These are phyloP conservation scores for Chloroceryle inda DNA, from an alignment of 2,797 vertebrate genomes.

Conservation along the genomic window DNA sequence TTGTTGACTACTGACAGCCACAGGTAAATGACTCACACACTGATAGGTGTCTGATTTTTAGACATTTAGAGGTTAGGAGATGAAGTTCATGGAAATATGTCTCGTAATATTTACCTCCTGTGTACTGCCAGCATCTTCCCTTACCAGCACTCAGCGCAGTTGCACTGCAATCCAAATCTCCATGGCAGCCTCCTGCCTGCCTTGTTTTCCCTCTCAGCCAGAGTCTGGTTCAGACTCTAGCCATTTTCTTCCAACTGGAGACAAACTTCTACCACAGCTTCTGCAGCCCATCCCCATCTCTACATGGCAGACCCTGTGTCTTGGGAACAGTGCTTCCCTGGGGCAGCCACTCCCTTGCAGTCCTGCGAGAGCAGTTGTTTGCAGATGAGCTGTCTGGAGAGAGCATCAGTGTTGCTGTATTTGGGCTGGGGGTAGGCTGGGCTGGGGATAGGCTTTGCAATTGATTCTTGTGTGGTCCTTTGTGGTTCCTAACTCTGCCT, in stretches of 20 bases:
- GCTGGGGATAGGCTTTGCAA: neutral
- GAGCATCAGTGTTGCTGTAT: neutral
- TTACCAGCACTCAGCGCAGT: neutral
- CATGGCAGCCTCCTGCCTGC: neutral
- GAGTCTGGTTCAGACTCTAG: neutral
- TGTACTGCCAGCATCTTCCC: neutral
- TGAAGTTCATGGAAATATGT: neutral
- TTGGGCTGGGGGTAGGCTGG: neutral
- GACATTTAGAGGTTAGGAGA: neutral
- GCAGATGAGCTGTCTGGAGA: neutral
- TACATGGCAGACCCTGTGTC: rapidly evolving
- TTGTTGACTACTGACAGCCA: neutral
- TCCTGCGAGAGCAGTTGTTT: rapidly evolving
- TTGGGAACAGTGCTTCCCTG: neutral
- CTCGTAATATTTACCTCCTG: neutral
- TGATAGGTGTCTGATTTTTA: neutral
- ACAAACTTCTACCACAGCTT: neutral
- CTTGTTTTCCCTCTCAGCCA: neutral
- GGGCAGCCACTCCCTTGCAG: rapidly evolving
- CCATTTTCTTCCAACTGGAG: neutral
- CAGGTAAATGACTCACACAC: neutral
- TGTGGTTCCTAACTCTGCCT: neutral
- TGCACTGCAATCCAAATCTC: neutral
- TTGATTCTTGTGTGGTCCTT: neutral
- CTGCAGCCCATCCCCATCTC: neutral